phyloP scores from a whole-genome alignment of 2,888 invertebrate genomes.

The Yponomeuta evonymella region DNA sequence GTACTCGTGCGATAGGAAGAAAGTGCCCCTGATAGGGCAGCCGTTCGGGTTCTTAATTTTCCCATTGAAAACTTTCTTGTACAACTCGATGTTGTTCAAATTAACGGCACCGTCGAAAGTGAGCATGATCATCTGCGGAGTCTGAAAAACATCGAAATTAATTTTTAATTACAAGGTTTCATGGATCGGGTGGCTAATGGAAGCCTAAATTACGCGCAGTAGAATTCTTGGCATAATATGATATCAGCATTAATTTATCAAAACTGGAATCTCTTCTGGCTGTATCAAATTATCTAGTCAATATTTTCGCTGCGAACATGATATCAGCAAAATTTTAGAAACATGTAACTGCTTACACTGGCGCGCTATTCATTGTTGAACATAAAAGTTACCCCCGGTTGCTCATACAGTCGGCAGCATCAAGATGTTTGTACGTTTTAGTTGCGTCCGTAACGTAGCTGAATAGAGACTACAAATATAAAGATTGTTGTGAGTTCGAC shows the following conservation, averaged over 20 bases:
- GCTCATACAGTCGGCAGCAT: too few species aligned
- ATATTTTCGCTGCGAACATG: too few species aligned
- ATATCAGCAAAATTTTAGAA: too few species aligned
- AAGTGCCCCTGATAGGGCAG: slow-evolving; percentile 92
- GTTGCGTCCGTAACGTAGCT: too few species aligned
- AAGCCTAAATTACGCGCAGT: not conserved
- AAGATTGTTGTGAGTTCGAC: too few species aligned
- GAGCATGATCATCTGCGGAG: slow-evolving; percentile 93
- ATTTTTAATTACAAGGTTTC: not conserved
- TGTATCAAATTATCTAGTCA: too few species aligned
- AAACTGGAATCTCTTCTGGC: too few species aligned
- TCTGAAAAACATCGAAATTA: slow-evolving; percentile 64
- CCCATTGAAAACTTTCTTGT: slow-evolving; percentile 88
- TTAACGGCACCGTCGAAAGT: slow-evolving; percentile 96
- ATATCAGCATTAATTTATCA: not conserved
- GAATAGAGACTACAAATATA: too few species aligned
- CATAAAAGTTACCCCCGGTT: too few species aligned
- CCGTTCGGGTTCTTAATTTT: slow-evolving; percentile 92
- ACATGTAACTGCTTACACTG: too few species aligned
- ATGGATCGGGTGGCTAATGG: not conserved
- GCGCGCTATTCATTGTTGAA: too few species aligned
- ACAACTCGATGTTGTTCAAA: slow-evolving; percentile 91
- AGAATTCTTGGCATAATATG: not conserved
- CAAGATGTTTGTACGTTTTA: too few species aligned
- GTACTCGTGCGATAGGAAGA: slow-evolving; percentile 93